Evolutionary conservation across 2,888 invertebrate species (phyloP).

Genomic region (Dryadula phaetusa): DNA sequence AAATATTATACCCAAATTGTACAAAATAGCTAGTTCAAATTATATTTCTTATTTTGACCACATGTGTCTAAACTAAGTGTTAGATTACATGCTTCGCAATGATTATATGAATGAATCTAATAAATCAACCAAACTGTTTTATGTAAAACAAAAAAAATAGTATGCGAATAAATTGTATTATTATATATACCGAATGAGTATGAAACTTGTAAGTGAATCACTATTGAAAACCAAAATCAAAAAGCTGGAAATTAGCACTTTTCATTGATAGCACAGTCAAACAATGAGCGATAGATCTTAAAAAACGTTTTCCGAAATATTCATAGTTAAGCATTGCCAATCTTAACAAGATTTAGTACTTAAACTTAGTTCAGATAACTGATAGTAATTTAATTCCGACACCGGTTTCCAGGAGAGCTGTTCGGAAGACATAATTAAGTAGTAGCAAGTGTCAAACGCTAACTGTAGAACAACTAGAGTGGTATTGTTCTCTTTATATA

Average conservation of each 20-base stretch:
- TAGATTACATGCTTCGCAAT: background rate
- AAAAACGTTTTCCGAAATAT: constrained; percentile 44
- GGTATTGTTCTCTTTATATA: constrained; percentile 19
- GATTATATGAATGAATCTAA: constrained; percentile 4
- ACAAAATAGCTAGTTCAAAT: too few relatives aligned
- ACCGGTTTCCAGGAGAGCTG: background rate
- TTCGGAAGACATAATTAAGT: constrained; percentile 47
- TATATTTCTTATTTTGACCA: background rate
- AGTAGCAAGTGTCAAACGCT: constrained; percentile 32
- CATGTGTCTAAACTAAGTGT: background rate
- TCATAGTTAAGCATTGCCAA: constrained; percentile 18
- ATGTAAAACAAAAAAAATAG: constrained; percentile 7
- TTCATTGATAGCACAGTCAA: constrained; percentile 39
- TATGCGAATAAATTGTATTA: background rate
- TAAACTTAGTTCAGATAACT: background rate
- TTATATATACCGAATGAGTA: constrained; percentile 15
- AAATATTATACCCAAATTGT: too few relatives aligned
- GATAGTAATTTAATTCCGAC: background rate
- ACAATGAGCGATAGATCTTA: constrained; percentile 39
- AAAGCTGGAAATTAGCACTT: constrained; percentile 43
- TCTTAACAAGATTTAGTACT: background rate
- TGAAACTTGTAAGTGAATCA: constrained; percentile 28
- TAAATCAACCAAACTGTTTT: constrained; percentile 8
- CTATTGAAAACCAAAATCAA: constrained; percentile 39
- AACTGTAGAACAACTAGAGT: constrained; percentile 34